Conservation (phyloP, 92 coral and sea anemone genomes). For the Parazoanthus atlanticus region DNA sequence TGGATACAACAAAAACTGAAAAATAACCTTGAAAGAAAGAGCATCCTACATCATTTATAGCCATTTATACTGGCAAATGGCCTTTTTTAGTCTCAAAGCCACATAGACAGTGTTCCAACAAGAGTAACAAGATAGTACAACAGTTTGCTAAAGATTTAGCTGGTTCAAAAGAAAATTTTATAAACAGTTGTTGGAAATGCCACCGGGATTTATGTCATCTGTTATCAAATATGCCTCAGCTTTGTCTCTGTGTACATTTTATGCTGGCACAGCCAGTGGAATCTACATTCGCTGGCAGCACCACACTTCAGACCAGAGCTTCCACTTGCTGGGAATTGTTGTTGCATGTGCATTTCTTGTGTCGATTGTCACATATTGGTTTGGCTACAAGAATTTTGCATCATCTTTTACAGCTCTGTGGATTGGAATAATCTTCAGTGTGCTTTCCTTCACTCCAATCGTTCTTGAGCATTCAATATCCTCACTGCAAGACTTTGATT, state of each 20-base stretch:
- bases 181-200: slow-evolving; percentile 33
- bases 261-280: slow-evolving; percentile 82
- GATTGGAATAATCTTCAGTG: slow-evolving; percentile 96
- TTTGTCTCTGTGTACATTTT: slow-evolving; percentile 67
- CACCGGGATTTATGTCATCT: slow-evolving; percentile 50
- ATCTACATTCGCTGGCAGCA: slow-evolving; percentile 92
- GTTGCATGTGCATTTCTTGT: slow-evolving; percentile 78
- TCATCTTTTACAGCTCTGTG: slow-evolving; percentile 78
- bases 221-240: slow-evolving; percentile 69
- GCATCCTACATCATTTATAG: too few relatives aligned
- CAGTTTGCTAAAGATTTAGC: background rate
- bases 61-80: too few relatives aligned
- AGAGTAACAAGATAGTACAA: background rate
- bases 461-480: slow-evolving; percentile 89
- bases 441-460: slow-evolving; percentile 89
- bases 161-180: background rate
- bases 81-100: too few relatives aligned
- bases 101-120: background rate
- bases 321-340: slow-evolving; percentile 75
- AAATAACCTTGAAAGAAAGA: too few relatives aligned
- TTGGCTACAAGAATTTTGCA: slow-evolving; percentile 84
- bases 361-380: slow-evolving; percentile 76
- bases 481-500: slow-evolving; percentile 84
- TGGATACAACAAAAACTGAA: too few relatives aligned
- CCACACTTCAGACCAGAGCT: slow-evolving; percentile 86